phyloP scores from a whole-genome alignment of 2,888 invertebrate species.

The Cacoxenus indagator region DNA sequence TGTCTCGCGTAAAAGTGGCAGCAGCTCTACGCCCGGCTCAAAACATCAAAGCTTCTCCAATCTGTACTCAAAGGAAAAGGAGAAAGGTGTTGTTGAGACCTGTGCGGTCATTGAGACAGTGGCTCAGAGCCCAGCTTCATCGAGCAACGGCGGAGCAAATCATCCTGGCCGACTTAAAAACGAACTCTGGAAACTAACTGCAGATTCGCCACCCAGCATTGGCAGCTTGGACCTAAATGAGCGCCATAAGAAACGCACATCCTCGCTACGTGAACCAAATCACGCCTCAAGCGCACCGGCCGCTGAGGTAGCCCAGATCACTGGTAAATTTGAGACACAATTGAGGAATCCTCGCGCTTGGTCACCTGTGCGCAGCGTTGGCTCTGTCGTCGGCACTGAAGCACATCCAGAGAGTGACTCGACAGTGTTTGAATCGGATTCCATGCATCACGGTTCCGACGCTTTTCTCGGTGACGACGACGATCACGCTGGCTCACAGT shows the following conservation, averaged over 20 bases:
- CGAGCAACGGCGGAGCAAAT: slow-evolving; percentile 65
- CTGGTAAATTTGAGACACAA: slow-evolving; percentile 79
- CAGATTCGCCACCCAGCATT: slow-evolving; percentile 67
- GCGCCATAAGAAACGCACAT: slow-evolving; percentile 63
- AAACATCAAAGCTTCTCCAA: slow-evolving; percentile 81
- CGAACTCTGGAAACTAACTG: slow-evolving; percentile 66
- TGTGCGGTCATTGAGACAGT: slow-evolving; percentile 68
- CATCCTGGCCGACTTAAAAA: slow-evolving; percentile 59
- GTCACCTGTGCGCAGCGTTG: slow-evolving; percentile 90
- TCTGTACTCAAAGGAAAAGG: slow-evolving; percentile 67
- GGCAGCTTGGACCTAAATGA: slow-evolving; percentile 68
- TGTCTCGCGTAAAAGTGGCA: slow-evolving; percentile 72
- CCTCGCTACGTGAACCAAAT: slow-evolving; percentile 52
- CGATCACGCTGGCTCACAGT: slow-evolving; percentile 75
- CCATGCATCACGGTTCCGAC: slow-evolving; percentile 78
- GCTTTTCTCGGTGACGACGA: slow-evolving; percentile 83
- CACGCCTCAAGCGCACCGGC: slow-evolving; percentile 69
- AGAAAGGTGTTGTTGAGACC: slow-evolving; percentile 69
- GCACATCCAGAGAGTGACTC: slow-evolving; percentile 90
- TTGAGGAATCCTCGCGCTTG: slow-evolving; percentile 86
- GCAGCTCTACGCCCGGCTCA: slow-evolving; percentile 73
- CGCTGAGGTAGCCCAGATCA: slow-evolving; percentile 72
- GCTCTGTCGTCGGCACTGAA: slow-evolving; percentile 86
- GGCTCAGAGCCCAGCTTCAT: slow-evolving; percentile 79
- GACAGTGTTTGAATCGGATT: slow-evolving; percentile 83